Conservation (phyloP, 2,888 invertebrate species). For the Chesias legatella region DNA sequence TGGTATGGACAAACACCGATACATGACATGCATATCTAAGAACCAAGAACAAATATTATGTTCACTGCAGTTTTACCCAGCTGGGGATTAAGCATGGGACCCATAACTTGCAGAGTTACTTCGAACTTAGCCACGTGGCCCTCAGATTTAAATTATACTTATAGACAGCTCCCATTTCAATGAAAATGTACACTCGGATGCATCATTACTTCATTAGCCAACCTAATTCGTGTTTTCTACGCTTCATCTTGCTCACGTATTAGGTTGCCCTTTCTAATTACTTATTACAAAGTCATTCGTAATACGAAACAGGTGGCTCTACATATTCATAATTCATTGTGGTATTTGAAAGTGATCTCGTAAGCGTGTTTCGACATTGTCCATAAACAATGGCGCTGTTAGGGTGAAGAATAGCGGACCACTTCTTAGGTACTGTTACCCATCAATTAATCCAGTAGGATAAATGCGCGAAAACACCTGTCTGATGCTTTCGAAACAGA, state of each 20-base stretch:
- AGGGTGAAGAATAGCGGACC: constrained; percentile 47
- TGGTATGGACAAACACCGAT: no score
- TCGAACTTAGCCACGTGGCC: no score
- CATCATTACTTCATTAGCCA: no score
- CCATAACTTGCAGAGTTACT: no score
- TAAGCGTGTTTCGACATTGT: constrained; percentile 43
- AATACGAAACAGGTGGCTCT: constrained; percentile 6
- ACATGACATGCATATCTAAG: no score
- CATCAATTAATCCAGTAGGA: constrained; percentile 50
- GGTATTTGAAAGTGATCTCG: constrained; percentile 38
- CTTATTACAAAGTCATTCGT: constrained; percentile 2
- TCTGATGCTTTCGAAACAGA: constrained; percentile 31
- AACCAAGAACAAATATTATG: no score
- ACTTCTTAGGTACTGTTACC: constrained; percentile 39
- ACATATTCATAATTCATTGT: constrained; percentile 34
- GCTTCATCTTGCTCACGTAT: background rate
- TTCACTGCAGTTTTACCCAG: no score
- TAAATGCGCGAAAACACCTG: constrained; percentile 31
- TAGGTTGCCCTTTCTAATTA: constrained; percentile 11
- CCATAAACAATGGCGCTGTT: constrained; percentile 48
- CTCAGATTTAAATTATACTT: no score
- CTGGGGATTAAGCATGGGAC: no score
- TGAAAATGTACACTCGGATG: background rate
- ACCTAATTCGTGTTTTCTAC: no score
- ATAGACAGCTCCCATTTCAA: no score